Percentiles rank a stretch among this genome's conserved stretches.
Evolutionary conservation across 2,797 vertebrate genomes (phyloP).

Genomic region (Amblyopsis hoosieri): DNA sequence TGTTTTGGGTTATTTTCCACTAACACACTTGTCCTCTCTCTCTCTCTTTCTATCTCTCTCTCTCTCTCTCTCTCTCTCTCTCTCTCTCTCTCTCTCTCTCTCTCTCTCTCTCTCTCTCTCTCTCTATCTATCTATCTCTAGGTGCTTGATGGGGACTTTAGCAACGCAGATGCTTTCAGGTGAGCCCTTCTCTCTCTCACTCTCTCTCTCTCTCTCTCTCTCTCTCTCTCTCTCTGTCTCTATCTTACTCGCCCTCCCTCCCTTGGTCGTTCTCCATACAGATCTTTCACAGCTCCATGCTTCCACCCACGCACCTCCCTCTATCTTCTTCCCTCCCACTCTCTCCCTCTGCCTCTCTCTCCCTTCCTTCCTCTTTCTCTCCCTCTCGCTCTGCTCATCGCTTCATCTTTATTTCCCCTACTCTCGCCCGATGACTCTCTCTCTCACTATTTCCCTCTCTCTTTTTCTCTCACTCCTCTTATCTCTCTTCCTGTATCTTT

Average conservation of each 20-base stretch:
- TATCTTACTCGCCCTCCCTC: conserved; percentile 5
- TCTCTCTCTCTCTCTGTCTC: conserved; percentile 30
- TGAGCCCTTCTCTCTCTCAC: conserved; percentile 67
- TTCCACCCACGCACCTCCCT: conserved; percentile 67
- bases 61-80: neutral
- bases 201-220: conserved; percentile 19
- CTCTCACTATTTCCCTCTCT: neutral
- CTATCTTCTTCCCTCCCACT: conserved; percentile 68
- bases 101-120: neutral
- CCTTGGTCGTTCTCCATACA: conserved; percentile 28
- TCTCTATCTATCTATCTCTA: conserved; percentile 47
- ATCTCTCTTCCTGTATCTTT: conserved; percentile 2
- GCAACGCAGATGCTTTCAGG: conserved; percentile 88
- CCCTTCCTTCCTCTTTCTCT: conserved; percentile 40
- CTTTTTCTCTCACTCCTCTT: neutral
- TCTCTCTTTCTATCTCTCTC: neutral
- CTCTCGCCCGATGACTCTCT: conserved; percentile 13
- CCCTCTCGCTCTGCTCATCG: conserved; percentile 18
- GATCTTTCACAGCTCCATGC: conserved; percentile 61
- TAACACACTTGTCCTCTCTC: neutral
- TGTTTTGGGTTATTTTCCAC: neutral
- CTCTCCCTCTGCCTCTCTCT: conserved; percentile 62
- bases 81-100: conserved; percentile 26
- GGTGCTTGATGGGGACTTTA: conserved; percentile 90
- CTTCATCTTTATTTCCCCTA: conserved; percentile 49